Conservation (phyloP, 2,113 vertebrate genomes). For the Chionomys nivalis region DNA sequence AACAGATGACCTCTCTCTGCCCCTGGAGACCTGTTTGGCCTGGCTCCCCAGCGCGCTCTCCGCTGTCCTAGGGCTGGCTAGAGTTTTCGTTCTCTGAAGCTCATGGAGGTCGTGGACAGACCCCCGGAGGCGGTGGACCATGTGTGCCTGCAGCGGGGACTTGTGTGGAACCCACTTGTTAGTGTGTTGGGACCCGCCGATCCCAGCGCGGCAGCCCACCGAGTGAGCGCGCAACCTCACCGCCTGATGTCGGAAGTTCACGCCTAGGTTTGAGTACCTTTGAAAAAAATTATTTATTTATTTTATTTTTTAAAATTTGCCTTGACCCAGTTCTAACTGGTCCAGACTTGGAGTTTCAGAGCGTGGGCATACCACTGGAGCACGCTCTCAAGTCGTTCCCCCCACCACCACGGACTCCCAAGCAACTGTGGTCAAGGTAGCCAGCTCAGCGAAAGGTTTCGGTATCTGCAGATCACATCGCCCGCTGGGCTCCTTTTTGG, state of each 20-base stretch:
- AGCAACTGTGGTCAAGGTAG: neutral
- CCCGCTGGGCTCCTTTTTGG: neutral
- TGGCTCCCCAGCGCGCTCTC: neutral
- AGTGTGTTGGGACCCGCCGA: accelerated
- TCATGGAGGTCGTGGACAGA: neutral
- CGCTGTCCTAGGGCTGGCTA: neutral
- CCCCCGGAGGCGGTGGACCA: neutral
- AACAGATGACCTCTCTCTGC: neutral
- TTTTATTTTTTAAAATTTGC: neutral
- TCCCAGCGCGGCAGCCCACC: neutral
- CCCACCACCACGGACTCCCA: neutral
- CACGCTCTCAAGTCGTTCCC: neutral
- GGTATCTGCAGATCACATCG: neutral
- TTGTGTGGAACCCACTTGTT: neutral
- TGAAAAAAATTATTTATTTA: too few species aligned
- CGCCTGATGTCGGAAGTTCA: neutral
- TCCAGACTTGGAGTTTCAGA: constrained; percentile 42
- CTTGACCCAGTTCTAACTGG: neutral
- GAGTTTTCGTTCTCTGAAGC: neutral
- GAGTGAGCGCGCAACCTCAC: neutral
- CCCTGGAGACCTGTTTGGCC: neutral
- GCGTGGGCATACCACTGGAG: neutral
- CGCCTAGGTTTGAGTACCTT: neutral
- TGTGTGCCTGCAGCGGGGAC: neutral
- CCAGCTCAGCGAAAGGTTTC: neutral